These are phyloP conservation scores for Pollenia amentaria DNA, from an alignment of 2,888 invertebrate genomes.

Conservation along the genomic window DNA sequence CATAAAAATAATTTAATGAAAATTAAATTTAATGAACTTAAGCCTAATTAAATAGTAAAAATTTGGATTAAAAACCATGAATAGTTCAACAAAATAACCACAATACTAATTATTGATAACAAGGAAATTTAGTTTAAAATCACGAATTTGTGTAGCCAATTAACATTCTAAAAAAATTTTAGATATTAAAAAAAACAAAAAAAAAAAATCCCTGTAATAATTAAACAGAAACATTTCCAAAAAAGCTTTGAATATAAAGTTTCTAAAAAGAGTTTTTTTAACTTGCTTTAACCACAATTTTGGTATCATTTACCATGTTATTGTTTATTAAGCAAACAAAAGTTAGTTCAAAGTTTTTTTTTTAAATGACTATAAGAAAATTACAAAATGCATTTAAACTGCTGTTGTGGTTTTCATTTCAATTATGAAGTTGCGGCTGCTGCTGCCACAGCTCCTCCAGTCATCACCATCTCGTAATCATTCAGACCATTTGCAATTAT, in stretches of 20 bases:
- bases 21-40: too few relatives aligned
- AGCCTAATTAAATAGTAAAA: too few relatives aligned
- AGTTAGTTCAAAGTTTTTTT: conserved; percentile 1
- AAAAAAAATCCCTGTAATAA: not conserved
- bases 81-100: too few relatives aligned
- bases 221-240: not conserved
- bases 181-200: not conserved
- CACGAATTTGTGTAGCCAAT: too few relatives aligned
- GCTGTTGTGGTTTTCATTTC: conserved; percentile 48
- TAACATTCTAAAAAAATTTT: too few relatives aligned
- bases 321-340: conserved; percentile 1
- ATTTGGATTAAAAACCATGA: too few relatives aligned
- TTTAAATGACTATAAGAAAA: conserved; percentile 12
- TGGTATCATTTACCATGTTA: conserved; percentile 16
- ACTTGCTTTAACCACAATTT: conserved; percentile 5
- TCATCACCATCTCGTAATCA: not conserved
- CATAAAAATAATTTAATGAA: too few relatives aligned
- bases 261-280: not conserved
- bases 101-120: too few relatives aligned
- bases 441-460: conserved; percentile 11
- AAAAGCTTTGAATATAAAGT: not conserved
- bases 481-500: conserved; percentile 54
- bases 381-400: conserved; percentile 55
- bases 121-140: too few relatives aligned
- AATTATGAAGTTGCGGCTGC: conserved; percentile 9